These are phyloP conservation scores for Protaetia brevitarsis DNA, from an alignment of 1,140 invertebrate genomes.

Conservation along the genomic window DNA sequence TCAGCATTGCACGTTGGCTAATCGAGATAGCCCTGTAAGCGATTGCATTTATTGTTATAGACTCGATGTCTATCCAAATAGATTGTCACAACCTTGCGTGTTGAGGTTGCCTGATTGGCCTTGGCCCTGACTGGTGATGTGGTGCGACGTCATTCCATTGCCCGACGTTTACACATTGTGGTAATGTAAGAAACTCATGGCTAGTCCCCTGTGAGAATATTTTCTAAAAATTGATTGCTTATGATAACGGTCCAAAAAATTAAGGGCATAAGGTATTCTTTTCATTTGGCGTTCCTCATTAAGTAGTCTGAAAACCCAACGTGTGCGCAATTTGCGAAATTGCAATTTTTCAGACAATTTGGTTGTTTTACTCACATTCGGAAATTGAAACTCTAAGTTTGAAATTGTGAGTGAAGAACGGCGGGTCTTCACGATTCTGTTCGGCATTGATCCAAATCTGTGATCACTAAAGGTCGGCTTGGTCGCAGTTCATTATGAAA, in stretches of 20 bases:
- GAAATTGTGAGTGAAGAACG: not conserved
- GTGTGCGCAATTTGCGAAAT: conserved; percentile 6
- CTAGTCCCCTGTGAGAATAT: conserved; percentile 17
- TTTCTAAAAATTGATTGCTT: conserved; percentile 12
- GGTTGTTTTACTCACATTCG: conserved; percentile 11
- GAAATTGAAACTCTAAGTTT: not conserved
- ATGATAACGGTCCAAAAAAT: not conserved
- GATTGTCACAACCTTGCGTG: not conserved
- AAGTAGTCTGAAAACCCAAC: not conserved
- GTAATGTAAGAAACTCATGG: not conserved
- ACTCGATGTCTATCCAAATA: not conserved
- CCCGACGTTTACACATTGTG: not conserved
- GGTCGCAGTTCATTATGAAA: conserved; percentile 4
- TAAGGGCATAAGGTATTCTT: not conserved
- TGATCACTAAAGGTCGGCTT: not conserved
- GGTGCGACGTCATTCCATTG: conserved; percentile 19
- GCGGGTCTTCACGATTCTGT: conserved; percentile 13
- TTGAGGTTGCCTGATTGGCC: not conserved
- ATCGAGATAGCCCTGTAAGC: not conserved
- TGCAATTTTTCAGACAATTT: not conserved
- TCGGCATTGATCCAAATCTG: not conserved
- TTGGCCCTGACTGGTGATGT: conserved; percentile 17
- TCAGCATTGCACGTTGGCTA: not conserved
- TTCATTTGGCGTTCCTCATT: not conserved
- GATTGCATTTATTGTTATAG: not conserved